These are phyloP conservation scores for Osmerus eperlanus DNA, from an alignment of 2,113 vertebrate genomes.

Conservation along the genomic window DNA sequence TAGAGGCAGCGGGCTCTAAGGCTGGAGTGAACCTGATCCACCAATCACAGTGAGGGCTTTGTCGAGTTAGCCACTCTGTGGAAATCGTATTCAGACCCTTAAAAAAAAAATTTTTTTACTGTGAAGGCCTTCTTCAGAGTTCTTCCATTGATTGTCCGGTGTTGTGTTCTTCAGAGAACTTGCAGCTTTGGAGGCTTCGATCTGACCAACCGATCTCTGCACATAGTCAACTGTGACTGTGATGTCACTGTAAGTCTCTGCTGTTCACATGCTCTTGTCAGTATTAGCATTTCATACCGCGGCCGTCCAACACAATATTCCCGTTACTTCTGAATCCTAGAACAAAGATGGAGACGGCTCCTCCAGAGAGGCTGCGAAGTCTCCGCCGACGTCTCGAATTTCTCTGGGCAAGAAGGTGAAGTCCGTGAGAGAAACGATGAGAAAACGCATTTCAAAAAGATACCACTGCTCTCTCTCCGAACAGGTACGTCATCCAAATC, in stretches of 20 bases:
- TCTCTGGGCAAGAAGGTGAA: slow-evolving; percentile 96
- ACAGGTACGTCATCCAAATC: slow-evolving; percentile 72
- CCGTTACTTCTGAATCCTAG: slow-evolving; percentile 53
- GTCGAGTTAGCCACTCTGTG: too few species aligned
- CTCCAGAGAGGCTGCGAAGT: slow-evolving; percentile 80
- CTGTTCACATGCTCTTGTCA: background rate
- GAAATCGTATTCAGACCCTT: too few species aligned
- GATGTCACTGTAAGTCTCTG: slow-evolving; percentile 48
- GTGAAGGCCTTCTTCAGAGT: too few species aligned
- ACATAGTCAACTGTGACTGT: slow-evolving; percentile 62
- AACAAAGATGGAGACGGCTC: slow-evolving; percentile 78
- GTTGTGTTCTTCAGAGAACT: slow-evolving; percentile 80
- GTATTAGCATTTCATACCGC: background rate
- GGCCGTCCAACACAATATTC: background rate
- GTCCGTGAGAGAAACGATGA: slow-evolving; percentile 96
- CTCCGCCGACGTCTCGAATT: slow-evolving; percentile 84
- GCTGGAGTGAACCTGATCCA: too few species aligned
- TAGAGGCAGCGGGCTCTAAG: too few species aligned
- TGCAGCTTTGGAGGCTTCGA: slow-evolving; percentile 98
- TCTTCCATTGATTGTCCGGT: background rate
- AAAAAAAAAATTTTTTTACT: too few species aligned
- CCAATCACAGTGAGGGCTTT: too few species aligned
- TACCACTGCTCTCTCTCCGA: slow-evolving; percentile 82
- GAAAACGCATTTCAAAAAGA: slow-evolving; percentile 94
- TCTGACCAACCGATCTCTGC: slow-evolving; percentile 81